Base-by-base conservation (phyloP, 2,888 invertebrate genomes). In the Arge pagana region DNA sequence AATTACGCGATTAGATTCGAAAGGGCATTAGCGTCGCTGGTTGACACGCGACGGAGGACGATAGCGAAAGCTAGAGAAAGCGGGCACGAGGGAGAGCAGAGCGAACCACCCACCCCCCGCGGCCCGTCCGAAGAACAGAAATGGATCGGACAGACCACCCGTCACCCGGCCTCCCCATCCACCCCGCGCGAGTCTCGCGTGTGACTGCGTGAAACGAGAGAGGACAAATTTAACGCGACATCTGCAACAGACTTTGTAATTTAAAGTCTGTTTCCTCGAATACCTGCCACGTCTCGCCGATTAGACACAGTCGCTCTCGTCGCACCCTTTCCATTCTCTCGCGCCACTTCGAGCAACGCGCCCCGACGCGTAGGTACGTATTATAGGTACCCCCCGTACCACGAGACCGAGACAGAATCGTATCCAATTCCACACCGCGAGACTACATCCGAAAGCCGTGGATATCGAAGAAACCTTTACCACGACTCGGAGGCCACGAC, bases 231-330 rank as follows among this genome's bases (percentile, higher is more conserved):
- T 67, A 70, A 63, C 65, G 61, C 64, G 56, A 53, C 56, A 60
- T 67, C 70, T 70, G 70, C 64, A 67, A 54, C 64, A 63, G 69
- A 70, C 71, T 67, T 70, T 63, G 65, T 69, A 70, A 70, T 70
- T 70, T 69, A 66, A 61, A 65, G 66, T 60, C 64, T 68, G 69
- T 70, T 65, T 66, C 65, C 65, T 68, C 68, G 64, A 70, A 67
- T 66, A 66, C 65, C 62, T 59, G 58, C 66, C 28, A 41, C 41
- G 26, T 41, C 11, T 41, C 18, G 26, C 16, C 26, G 41, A 41
- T 41, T 41, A 28, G 41, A 41, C 41, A 26, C 18, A 23, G n/a
- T n/a, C n/a, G n/a, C n/a, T n/a, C n/a, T n/a, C 7, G 28, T 16
- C 41, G 24, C 26, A 10, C 10, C 18, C 10, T 26, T 40, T 13